Percentiles rank a stretch among this genome's conserved stretches.
These are phyloP conservation scores for Synanthedon vespiformis DNA, from an alignment of 2,888 invertebrate genomes.

Conservation along the genomic window DNA sequence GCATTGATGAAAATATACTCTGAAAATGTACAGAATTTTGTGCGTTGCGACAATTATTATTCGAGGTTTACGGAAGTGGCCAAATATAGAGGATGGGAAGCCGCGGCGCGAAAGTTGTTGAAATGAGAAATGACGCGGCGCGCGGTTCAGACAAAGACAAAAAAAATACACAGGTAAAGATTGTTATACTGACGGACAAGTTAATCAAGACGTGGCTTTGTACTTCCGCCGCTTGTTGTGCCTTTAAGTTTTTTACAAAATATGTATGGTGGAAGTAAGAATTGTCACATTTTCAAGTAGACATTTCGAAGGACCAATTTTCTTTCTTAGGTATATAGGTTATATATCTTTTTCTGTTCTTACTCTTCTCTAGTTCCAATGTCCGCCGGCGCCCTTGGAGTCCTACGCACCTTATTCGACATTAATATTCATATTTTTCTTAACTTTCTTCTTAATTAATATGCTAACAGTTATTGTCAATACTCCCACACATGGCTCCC, in stretches of 20 bases:
- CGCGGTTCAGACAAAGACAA: slow-evolving; percentile 26
- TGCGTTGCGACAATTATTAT: too few species aligned
- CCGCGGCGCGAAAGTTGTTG: slow-evolving; percentile 49
- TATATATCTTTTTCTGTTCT: too few species aligned
- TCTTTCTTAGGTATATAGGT: too few species aligned
- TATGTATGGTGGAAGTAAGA: too few species aligned
- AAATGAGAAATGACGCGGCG: slow-evolving; percentile 46
- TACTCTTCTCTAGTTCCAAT: too few species aligned
- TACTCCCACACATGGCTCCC: slow-evolving; percentile 49
- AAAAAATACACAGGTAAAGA: slow-evolving; percentile 34
- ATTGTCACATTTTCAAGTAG: too few species aligned
- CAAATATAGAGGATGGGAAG: slow-evolving; percentile 23
- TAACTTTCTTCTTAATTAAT: slow-evolving; percentile 66
- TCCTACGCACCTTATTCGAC: slow-evolving; percentile 6
- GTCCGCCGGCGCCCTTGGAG: neutral
- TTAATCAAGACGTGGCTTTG: neutral
- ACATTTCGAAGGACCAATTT: neutral
- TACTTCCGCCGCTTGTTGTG: too few species aligned
- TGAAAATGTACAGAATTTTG: too few species aligned
- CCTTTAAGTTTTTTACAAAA: too few species aligned
- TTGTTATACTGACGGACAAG: neutral
- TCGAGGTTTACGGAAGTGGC: slow-evolving; percentile 3
- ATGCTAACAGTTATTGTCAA: slow-evolving; percentile 64
- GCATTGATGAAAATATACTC: too few species aligned
- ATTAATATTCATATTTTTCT: slow-evolving; percentile 51